A percentile compares a stretch with the other conserved stretches of the same genome.
These are phyloP conservation scores for Urophycis tenuis DNA, from an alignment of 2,797 vertebrate species.

Conservation along the genomic window DNA sequence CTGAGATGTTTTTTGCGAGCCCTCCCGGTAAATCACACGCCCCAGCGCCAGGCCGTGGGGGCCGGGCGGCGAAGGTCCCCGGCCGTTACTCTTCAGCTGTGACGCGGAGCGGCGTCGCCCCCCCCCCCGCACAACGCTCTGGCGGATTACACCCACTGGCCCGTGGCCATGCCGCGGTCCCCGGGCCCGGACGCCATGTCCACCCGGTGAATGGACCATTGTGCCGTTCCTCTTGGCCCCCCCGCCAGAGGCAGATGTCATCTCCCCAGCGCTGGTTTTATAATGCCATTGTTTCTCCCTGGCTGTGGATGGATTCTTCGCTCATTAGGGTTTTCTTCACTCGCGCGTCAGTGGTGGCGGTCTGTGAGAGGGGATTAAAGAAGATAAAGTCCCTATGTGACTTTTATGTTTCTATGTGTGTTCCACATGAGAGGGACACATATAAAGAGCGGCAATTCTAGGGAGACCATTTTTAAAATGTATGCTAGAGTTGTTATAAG, in stretches of 20 bases:
- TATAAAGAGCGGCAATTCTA: background rate
- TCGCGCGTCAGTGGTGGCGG: background rate
- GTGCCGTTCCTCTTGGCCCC: slow-evolving; percentile 46
- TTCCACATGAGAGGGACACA: background rate
- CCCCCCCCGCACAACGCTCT: slow-evolving; percentile 23
- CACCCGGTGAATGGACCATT: slow-evolving; percentile 58
- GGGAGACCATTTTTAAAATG: too few species aligned
- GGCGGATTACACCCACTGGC: slow-evolving; percentile 32
- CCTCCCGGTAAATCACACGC: slow-evolving; percentile 18
- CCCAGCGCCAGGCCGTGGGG: slow-evolving; percentile 28
- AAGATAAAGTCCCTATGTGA: background rate
- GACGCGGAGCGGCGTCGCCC: slow-evolving; percentile 48
- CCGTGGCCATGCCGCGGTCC: slow-evolving; percentile 25
- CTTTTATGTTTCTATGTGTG: too few species aligned
- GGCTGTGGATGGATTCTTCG: background rate
- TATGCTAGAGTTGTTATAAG: background rate
- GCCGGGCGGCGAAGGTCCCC: slow-evolving; percentile 26
- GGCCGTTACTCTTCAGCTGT: slow-evolving; percentile 37
- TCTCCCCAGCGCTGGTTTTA: slow-evolving; percentile 37
- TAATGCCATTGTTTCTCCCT: slow-evolving; percentile 6
- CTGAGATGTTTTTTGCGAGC: slow-evolving; percentile 8
- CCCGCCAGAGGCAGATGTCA: slow-evolving; percentile 52
- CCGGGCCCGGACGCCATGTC: slow-evolving; percentile 43
- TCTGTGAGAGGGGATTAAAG: background rate
- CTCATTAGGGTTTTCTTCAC: background rate